Base-by-base conservation (phyloP, 2,888 invertebrate genomes). In the Temnothorax ravouxi region DNA sequence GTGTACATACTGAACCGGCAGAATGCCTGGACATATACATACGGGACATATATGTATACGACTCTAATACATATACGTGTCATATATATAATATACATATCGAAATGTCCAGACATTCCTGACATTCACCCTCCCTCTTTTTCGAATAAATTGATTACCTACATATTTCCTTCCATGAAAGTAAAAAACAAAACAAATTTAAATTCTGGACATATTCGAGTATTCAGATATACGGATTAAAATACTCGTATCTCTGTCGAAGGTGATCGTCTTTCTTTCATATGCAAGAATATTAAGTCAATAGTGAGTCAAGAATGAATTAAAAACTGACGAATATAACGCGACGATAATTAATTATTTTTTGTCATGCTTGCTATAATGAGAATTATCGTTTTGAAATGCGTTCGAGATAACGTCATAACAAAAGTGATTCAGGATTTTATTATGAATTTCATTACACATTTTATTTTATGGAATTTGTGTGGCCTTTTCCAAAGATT, bases 231-330 rank as follows among this genome's bases (percentile, higher is more conserved):
- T 25, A 29, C 4, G 18, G 9, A n/a, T 8, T 34, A n/a, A 69
- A 69, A 52, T 38, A 62, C 21, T n/a, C 6, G 6, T 25, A 47
- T n/a, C 13, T 52, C n/a, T 52, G n/a, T 34, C 29, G 13, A 13
- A 69, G 13, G 3, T n/a, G n/a, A 13, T 50, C 29, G n/a, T 34
- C n/a, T 52, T n/a, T 50, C 3, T 69, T 69, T 69, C 50, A 69
- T n/a, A 2, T 6, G 29, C 11, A 52, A 34, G 13, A 8, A 69
- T 29, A 29, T 1, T 29, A 29, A 29, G 4, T 21, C 13, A 64
- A 64, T 50, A 13, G 34, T 50, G 3, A 6, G 29, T 69, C n/a
- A 50, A 50, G 47, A 50, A n/a, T 69, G 18, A 69, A 69, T 50
- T n/a, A n/a, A 8, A 5, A 67, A 50, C 3, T 29, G n/a, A 50